Percentiles rank a stretch among this genome's conserved stretches.
Evolutionary conservation across 2,888 invertebrate genomes (phyloP).

Genomic region (Drosophila differens): DNA sequence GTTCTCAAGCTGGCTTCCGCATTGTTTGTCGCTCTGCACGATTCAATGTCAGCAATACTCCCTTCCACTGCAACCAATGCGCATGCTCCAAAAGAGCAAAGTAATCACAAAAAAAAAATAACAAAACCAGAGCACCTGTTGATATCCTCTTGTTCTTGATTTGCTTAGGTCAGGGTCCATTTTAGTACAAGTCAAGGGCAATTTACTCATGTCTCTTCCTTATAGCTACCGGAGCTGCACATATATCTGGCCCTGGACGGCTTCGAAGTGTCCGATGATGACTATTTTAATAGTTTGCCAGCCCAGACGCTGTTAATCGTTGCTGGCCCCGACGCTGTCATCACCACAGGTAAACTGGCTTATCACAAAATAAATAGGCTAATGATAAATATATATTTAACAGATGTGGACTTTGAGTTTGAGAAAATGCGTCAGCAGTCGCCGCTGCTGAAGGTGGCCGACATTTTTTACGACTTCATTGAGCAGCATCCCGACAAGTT

Average conservation of each 20-base stretch:
- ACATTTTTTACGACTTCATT: constrained; percentile 91
- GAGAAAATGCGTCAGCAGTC: constrained; percentile 84
- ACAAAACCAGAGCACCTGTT: constrained; percentile 58
- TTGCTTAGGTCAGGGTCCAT: constrained; percentile 50
- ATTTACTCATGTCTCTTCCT: constrained; percentile 19
- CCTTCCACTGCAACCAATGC: constrained; percentile 28
- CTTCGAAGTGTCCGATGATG: constrained; percentile 90
- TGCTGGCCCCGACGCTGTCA: constrained; percentile 86
- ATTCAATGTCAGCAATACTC: constrained; percentile 75
- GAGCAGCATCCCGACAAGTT: constrained; percentile 87
- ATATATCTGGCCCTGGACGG: constrained; percentile 89
- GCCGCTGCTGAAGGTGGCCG: constrained; percentile 89
- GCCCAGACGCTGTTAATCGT: constrained; percentile 91
- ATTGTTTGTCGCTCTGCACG: constrained; percentile 49
- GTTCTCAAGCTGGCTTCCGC: constrained; percentile 64
- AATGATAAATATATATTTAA: not conserved
- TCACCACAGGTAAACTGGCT: constrained; percentile 87
- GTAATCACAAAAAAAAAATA: constrained; percentile 2
- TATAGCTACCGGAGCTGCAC: constrained; percentile 85
- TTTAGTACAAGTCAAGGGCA: constrained; percentile 61
- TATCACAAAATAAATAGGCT: not conserved
- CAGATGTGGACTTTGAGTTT: constrained; percentile 83
- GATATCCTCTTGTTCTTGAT: constrained; percentile 29
- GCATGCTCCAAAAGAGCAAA: constrained; percentile 52
- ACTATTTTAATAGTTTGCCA: constrained; percentile 90